Evolutionary conservation across 2,113 vertebrate genomes (phyloP), one percentile per base, ranked within the genome.

Genomic region (Ibidorhyncha struthersii): DNA sequence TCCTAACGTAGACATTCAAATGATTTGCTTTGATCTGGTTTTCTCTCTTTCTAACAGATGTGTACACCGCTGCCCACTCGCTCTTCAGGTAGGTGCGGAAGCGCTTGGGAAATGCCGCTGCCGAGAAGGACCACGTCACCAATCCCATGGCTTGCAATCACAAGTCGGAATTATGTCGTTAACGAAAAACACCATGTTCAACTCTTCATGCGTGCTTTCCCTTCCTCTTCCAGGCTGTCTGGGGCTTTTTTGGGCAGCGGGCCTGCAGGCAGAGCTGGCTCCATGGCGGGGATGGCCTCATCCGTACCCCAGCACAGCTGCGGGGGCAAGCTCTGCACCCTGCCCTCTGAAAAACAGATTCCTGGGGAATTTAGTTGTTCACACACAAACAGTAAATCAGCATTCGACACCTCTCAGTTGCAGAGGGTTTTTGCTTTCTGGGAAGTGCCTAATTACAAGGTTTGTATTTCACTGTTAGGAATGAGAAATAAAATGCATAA

Each of bases 181-280:
- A 71, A 97, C 4, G 29, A 87, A 95, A 86, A 71, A n/a, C 5
- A 3, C 67, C 5, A 2, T 56, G 30, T 62, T 72, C 14, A 1
- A 50, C 78, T 82, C 47, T 82, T 43, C 12, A 2, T 26, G 49
- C 47, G 66, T 0, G 23, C 73, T 77, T 91, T 92, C 14, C 56
- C 83, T 97, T 96, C 95, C 93, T 82, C 70, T 95, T 90, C 55
- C 87, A 90, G 85, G 70, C 87, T 66, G 65, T 91, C 89, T 79
- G 87, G 87, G 96, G 78, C 49, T 89, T 93, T 52, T 61, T 93
- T 61, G 27, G 1, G 86, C 92, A 96, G 70, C 70, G 66, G 66
- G 80, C 52, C 88, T 81, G 91, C 86, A 96, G 92, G 96, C 92
- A 76, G 96, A 92, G 96, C 95, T 96, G 92, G 92, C 93, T 96